A percentile compares a stretch with the other conserved stretches of the same genome.
phyloP scores from a whole-genome alignment of 1,140 invertebrate species.

The Eriocheir sinensis region DNA sequence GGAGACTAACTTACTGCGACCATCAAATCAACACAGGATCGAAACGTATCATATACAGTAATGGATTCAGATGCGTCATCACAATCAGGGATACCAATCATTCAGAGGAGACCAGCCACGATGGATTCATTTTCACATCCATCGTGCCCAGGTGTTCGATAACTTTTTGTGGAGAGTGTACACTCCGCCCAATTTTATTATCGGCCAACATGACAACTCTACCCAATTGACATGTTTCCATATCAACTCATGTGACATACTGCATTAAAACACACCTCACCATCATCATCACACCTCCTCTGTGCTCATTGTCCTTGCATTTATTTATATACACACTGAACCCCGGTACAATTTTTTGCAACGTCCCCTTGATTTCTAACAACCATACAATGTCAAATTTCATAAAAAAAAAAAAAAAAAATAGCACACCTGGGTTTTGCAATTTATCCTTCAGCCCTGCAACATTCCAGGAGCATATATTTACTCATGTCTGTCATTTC shows the following conservation, averaged over 20 bases:
- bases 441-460: conserved; percentile 15
- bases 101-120: too few species aligned
- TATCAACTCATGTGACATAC: conserved; percentile 18
- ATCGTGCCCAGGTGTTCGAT: too few species aligned
- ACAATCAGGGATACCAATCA: too few species aligned
- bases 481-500: not conserved
- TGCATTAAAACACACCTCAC: not conserved
- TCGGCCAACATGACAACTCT: conserved; percentile 1
- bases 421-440: conserved; percentile 3
- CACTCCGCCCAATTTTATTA: not conserved
- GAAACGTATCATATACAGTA: too few species aligned
- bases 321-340: conserved; percentile 15
- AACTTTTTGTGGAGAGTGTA: too few species aligned
- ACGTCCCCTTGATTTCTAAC: not conserved
- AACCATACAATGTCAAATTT: conserved; percentile 32
- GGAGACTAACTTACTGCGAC: too few species aligned
- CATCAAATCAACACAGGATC: too few species aligned
- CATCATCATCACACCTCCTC: conserved; percentile 29
- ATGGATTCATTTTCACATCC: too few species aligned
- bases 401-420: not conserved
- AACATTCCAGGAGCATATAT: conserved; percentile 34
- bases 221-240: conserved; percentile 16
- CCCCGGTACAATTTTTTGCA: not conserved
- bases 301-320: not conserved
- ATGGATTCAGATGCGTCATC: too few species aligned